Percentiles rank a stretch among this genome's conserved stretches.
Evolutionary conservation across 2,888 invertebrate genomes (phyloP).

Genomic region (Brachycybe producta): DNA sequence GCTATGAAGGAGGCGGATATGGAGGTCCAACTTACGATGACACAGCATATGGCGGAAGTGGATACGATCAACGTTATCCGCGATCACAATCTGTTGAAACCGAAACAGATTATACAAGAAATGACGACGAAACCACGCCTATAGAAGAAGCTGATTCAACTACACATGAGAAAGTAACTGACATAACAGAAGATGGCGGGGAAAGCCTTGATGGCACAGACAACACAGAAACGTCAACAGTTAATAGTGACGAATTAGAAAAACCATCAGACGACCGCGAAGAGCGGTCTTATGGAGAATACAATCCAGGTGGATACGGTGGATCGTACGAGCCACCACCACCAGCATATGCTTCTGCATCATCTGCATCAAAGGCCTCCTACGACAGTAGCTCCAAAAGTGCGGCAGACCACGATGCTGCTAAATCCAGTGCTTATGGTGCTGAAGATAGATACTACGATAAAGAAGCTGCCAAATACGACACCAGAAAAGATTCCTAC

Average conservation of each 20-base stretch:
- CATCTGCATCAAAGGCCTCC: too few species aligned
- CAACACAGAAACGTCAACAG: too few species aligned
- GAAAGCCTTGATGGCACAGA: too few species aligned
- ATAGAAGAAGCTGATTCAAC: too few species aligned
- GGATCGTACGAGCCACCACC: too few species aligned
- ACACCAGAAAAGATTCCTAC: background rate
- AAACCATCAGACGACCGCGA: background rate
- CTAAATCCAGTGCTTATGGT: background rate
- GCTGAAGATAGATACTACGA: conserved; percentile 1
- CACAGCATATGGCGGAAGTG: background rate
- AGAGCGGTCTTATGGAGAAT: background rate
- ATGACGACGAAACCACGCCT: too few species aligned
- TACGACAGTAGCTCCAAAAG: background rate
- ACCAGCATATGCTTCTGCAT: too few species aligned
- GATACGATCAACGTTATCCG: too few species aligned
- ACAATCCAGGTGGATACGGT: background rate
- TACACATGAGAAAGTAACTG: too few species aligned
- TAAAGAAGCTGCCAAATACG: background rate
- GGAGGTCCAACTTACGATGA: background rate
- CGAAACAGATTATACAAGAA: too few species aligned
- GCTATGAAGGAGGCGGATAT: background rate
- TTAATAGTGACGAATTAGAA: background rate
- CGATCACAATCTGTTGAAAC: too few species aligned
- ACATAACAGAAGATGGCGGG: too few species aligned
- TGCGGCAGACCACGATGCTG: background rate